Conservation (phyloP, 2,888 invertebrate genomes). For the Parnassius orleans region DNA sequence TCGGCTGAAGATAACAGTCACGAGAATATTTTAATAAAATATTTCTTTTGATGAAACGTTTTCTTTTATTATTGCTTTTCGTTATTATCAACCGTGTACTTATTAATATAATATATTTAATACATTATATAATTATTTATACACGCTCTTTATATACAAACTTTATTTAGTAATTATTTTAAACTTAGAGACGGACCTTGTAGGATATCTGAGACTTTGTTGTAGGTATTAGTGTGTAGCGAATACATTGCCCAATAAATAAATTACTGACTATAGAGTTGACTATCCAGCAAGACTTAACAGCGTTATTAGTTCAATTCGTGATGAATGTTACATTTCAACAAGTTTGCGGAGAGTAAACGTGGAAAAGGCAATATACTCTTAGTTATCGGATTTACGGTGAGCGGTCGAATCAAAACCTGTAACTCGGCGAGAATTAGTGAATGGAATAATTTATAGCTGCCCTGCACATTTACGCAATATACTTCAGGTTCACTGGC, state of each 20-base stretch:
- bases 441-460: slow-evolving; percentile 27
- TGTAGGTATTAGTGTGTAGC: no score
- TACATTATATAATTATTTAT: no score
- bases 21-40: not conserved
- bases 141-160: no score
- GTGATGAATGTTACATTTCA: slow-evolving; percentile 20
- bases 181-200: no score
- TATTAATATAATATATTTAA: no score
- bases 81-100: not conserved
- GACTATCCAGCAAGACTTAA: not conserved
- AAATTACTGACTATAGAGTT: no score
- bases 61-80: not conserved
- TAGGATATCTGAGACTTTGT: no score
- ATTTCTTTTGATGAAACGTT: not conserved
- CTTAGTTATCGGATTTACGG: slow-evolving; percentile 19
- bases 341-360: slow-evolving; percentile 15
- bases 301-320: slow-evolving; percentile 6
- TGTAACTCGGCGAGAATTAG: slow-evolving; percentile 21
- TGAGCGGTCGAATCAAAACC: slow-evolving; percentile 17
- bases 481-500: slow-evolving; percentile 58
- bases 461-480: slow-evolving; percentile 47
- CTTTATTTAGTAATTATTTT: no score
- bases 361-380: slow-evolving; percentile 20
- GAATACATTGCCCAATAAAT: no score
- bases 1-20: not conserved